Evolutionary conservation across 1,140 invertebrate genomes (phyloP), one percentile per base, ranked within the genome.

Genomic region (Listronotus bonariensis): DNA sequence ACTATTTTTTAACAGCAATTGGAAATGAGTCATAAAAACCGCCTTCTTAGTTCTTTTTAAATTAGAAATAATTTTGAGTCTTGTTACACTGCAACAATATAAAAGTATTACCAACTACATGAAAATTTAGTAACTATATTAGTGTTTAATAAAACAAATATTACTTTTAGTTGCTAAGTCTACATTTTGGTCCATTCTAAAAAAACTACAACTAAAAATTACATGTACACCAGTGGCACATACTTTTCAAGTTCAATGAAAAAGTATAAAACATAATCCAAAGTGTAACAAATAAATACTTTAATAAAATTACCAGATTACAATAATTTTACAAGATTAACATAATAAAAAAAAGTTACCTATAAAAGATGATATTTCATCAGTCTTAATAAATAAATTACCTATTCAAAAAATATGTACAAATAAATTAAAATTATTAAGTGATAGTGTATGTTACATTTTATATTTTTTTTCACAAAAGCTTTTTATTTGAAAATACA

Each of bases 381-480:
- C 72, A 74, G 72, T 74, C 72, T 74, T 74, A 74, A 65, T 65
- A 65, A 74, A 74, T 74, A 74, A 74, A 74, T 74, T 74, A 72
- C 70, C 68, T 74, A 74, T 65, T 9, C 38, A 64, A 67, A 61
- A 63, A 71, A 68, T 70, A 68, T 72, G 42, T 68, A 70, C 68
- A 73, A 73, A 68, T 72, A 74, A 74, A 72, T 61, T 62, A 71
- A 68, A 72, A 71, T 65, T 41, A 51, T n/a, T 56, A 62, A 62
- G 51, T 53, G 38, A 32, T 15, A n/a, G 20, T 17, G 52, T 64
- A 64, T 55, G 31, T 55, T 64, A 64, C 61, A 64, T 40, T 20
- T 45, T 62, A 59, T 31, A 14, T 49, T 46, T 49, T 49, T 45
- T 62, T 49, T 56, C 61, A 56, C 61, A 64, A 18, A 64, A 64